A percentile compares a stretch with the other conserved stretches of the same genome.
Conservation (phyloP, 2,797 vertebrate species). For the Mareca penelope region DNA sequence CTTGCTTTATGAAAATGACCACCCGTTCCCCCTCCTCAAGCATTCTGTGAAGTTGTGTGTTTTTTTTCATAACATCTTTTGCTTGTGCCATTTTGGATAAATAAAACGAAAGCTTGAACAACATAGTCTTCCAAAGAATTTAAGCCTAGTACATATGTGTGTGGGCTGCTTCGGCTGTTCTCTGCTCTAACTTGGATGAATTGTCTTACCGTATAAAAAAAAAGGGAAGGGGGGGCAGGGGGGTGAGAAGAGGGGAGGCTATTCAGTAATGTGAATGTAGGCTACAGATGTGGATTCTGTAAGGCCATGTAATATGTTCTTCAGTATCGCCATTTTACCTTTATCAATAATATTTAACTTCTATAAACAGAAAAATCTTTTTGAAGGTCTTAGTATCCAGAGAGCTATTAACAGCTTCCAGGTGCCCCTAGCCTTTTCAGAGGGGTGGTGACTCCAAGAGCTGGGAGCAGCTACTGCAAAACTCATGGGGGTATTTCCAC, state of each 20-base stretch:
- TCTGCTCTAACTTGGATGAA: conserved; percentile 45
- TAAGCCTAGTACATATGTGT: conserved; percentile 54
- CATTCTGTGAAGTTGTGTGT: neutral
- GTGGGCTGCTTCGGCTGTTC: conserved; percentile 64
- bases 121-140: conserved; percentile 46
- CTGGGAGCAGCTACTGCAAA: neutral
- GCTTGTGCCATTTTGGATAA: conserved; percentile 42
- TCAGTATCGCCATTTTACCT: neutral
- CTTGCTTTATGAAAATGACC: neutral
- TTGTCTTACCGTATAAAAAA: conserved; percentile 31
- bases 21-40: neutral
- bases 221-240: rapidly evolving
- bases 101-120: conserved; percentile 58
- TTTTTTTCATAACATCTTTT: conserved; percentile 38
- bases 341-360: neutral
- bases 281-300: conserved; percentile 10
- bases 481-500: neutral
- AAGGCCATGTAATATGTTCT: neutral
- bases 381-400: neutral
- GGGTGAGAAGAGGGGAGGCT: neutral
- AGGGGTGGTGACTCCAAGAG: neutral
- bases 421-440: neutral
- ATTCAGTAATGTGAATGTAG: neutral
- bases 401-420: neutral
- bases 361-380: neutral